A percentile compares a stretch with the other conserved stretches of the same genome.
phyloP scores from a whole-genome alignment of 2,113 vertebrate species.

The Pan paniscus region DNA sequence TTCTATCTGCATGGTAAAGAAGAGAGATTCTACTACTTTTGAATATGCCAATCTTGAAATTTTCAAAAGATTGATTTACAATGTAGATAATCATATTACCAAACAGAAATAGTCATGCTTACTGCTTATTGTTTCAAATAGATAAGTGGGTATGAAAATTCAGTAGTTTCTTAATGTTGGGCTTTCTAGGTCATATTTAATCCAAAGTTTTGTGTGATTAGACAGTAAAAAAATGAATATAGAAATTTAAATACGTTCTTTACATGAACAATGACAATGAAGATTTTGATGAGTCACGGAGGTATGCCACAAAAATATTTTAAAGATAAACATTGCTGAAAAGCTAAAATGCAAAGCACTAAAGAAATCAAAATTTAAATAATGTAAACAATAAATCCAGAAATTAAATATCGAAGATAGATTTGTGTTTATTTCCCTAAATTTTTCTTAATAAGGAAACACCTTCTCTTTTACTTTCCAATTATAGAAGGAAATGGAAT shows the following conservation, averaged over 20 bases:
- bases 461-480: not conserved
- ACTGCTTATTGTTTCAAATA: not conserved
- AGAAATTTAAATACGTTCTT: not conserved
- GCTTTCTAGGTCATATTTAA: not conserved
- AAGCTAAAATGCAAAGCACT: not conserved
- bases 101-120: not conserved
- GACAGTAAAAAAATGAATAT: not conserved
- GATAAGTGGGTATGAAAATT: not conserved
- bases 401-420: not conserved
- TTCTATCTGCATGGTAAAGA: not conserved
- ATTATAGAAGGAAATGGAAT: not conserved
- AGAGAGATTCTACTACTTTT: not conserved
- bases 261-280: not conserved
- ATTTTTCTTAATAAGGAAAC: not conserved
- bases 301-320: not conserved
- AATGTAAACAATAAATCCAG: not conserved
- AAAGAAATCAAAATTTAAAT: not conserved
- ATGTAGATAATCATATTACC: not conserved
- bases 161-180: not conserved
- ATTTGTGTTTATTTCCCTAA: not conserved
- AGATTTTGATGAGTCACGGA: not conserved
- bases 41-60: not conserved
- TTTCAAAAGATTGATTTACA: not conserved
- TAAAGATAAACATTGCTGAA: not conserved
- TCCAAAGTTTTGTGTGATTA: not conserved